Conservation (phyloP, 2,113 vertebrate species). For the Nothoprocta pentlandii region DNA sequence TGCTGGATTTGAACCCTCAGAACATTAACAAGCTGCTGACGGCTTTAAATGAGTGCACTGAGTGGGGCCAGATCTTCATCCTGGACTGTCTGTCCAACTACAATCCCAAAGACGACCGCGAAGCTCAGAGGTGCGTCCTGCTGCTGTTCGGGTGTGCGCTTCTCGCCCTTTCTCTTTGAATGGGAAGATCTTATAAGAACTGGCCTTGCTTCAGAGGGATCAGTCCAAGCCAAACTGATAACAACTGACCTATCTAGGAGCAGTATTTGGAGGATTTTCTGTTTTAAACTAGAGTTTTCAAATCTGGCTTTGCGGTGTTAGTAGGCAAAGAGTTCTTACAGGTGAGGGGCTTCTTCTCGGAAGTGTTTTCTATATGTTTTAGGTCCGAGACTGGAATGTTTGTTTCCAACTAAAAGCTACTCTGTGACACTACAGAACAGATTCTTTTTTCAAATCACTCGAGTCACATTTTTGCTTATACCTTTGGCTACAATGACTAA, state of each 20-base stretch:
- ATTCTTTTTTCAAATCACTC: not conserved
- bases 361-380: not conserved
- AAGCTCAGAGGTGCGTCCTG: conserved; percentile 91
- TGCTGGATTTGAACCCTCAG: conserved; percentile 97
- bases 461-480: not conserved
- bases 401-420: not conserved
- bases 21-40: conserved; percentile 99
- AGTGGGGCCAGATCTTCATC: conserved; percentile 99
- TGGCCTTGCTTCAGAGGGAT: not conserved
- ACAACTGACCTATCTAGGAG: not conserved
- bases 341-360: not conserved
- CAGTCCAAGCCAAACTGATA: not conserved
- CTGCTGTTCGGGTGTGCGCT: not conserved
- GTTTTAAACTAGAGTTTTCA: not conserved
- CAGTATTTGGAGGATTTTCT: not conserved
- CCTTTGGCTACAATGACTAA: not conserved
- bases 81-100: conserved; percentile 98
- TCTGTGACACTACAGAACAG: not conserved
- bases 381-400: not conserved
- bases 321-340: not conserved
- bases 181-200: not conserved
- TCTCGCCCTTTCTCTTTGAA: not conserved
- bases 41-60: conserved; percentile 96
- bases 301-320: not conserved
- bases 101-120: conserved; percentile 96